Conservation (phyloP, 1,140 invertebrate species). For the Geopemphigus sp. region DNA sequence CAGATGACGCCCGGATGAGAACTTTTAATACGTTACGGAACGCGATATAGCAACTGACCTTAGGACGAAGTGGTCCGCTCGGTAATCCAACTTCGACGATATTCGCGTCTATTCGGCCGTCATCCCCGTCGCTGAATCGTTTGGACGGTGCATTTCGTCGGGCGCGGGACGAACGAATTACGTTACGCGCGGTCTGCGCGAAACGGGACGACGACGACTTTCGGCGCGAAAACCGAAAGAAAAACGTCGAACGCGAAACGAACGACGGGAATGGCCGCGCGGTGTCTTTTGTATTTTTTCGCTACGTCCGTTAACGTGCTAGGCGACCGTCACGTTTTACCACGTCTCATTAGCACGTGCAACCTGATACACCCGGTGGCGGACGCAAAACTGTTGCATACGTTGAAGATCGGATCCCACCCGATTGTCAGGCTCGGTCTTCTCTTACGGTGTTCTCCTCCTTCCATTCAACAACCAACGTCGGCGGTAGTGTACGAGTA, state of each 20-base stretch:
- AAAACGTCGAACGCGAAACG: neutral
- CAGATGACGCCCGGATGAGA: too few species aligned
- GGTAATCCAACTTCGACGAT: neutral
- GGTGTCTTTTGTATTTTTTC: neutral
- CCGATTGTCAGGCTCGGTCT: neutral
- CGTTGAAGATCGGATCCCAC: constrained; percentile 42
- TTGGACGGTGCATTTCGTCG: neutral
- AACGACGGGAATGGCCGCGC: too few species aligned
- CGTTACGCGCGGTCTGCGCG: too few species aligned
- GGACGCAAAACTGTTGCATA: constrained; percentile 47
- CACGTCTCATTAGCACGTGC: constrained; percentile 38
- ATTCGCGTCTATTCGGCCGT: neutral
- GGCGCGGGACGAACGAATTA: neutral
- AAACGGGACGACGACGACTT: neutral
- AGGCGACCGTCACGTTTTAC: constrained; percentile 16
- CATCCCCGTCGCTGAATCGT: too few species aligned
- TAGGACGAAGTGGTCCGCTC: too few species aligned
- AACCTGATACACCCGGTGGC: constrained; percentile 40
- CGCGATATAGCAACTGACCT: too few species aligned
- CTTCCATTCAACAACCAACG: constrained; percentile 28
- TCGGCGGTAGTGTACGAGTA: too few species aligned
- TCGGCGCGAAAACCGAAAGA: neutral
- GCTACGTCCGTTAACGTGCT: neutral
- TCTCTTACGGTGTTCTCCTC: constrained; percentile 10
- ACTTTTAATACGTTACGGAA: too few species aligned